Evolutionary conservation across 2,113 vertebrate genomes (phyloP).

Genomic region (Xerus inauris): DNA sequence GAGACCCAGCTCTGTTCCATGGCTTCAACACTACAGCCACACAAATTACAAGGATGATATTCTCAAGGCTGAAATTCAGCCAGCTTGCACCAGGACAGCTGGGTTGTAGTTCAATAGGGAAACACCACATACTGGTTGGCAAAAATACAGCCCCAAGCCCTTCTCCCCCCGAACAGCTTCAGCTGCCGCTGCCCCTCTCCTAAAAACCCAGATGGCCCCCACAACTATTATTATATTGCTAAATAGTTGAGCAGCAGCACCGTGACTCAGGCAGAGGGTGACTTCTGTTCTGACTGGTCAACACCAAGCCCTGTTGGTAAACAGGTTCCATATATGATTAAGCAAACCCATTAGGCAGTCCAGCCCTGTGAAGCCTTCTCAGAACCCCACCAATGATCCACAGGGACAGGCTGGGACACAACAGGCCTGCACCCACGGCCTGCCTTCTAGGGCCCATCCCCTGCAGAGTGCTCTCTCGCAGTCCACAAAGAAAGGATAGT

Average conservation of each 20-base stretch:
- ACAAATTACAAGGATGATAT: neutral
- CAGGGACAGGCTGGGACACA: neutral
- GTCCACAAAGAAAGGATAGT: neutral
- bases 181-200: neutral
- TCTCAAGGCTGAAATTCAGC: neutral
- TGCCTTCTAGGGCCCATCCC: neutral
- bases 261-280: no score
- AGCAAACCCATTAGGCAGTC: neutral
- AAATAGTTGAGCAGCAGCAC: neutral
- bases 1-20: neutral
- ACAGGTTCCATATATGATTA: neutral
- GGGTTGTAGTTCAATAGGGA: neutral
- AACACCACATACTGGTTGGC: neutral
- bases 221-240: neutral
- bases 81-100: neutral
- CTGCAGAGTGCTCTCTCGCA: neutral
- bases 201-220: neutral
- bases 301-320: neutral
- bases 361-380: neutral
- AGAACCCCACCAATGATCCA: neutral
- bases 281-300: neutral
- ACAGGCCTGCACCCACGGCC: neutral
- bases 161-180: neutral
- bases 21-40: neutral
- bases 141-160: neutral